These are phyloP conservation scores for Sebastes itinus DNA, from an alignment of 2,797 vertebrate species.

Conservation along the genomic window DNA sequence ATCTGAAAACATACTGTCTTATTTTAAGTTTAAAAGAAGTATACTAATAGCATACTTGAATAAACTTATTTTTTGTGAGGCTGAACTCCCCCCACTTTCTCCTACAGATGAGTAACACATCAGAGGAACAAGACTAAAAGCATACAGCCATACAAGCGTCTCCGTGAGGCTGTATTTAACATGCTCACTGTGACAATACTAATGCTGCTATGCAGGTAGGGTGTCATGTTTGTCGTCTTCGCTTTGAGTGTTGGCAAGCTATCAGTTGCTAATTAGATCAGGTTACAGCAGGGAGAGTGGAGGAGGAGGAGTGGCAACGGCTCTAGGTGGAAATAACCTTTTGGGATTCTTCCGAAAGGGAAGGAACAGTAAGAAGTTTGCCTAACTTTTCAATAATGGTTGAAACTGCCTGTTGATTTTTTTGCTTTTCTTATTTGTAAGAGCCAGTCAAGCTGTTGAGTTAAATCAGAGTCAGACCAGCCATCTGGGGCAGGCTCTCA, in stretches of 20 bases:
- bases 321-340: background rate
- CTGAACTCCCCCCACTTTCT: too few species aligned
- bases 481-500: background rate
- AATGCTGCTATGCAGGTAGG: too few species aligned
- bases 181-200: too few species aligned
- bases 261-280: background rate
- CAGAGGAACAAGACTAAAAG: too few species aligned
- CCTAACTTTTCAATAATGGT: background rate
- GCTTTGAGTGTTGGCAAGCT: background rate
- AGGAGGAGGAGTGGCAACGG: background rate
- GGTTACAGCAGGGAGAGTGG: background rate
- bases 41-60: too few species aligned
- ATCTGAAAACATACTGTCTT: too few species aligned
- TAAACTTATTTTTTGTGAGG: too few species aligned
- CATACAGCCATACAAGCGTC: too few species aligned
- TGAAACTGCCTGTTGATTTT: background rate
- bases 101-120: too few species aligned
- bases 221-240: too few species aligned
- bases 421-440: background rate
- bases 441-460: background rate
- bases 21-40: too few species aligned
- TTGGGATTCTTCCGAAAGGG: background rate
- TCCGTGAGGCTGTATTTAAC: too few species aligned
- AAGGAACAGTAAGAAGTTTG: background rate
- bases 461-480: background rate